Conservation (phyloP, 2,797 vertebrate genomes). For the Glyptemys insculpta region DNA sequence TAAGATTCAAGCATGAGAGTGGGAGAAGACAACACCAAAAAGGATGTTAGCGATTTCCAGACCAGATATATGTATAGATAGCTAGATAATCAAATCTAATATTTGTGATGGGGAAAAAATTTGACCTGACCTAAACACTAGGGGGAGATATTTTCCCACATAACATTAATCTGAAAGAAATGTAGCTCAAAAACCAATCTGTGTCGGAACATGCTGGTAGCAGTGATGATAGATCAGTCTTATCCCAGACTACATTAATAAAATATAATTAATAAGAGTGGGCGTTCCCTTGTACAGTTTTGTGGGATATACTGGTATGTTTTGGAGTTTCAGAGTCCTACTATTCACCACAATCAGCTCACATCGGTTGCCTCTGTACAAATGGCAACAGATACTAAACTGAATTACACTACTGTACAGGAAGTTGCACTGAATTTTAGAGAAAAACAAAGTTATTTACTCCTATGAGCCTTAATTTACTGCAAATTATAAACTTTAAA, state of each 20-base stretch:
- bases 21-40: not conserved
- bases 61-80: fast-evolving
- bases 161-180: not conserved
- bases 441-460: not conserved
- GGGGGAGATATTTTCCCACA: conserved; percentile 53
- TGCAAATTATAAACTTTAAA: not conserved
- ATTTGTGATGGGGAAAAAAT: fast-evolving
- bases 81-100: fast-evolving
- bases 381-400: not conserved
- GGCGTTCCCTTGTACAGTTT: not conserved
- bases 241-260: not conserved
- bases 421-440: not conserved
- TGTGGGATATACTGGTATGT: not conserved
- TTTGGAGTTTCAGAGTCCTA: not conserved
- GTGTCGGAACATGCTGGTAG: not conserved
- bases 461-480: not conserved
- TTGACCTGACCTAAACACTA: not conserved
- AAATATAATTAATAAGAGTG: conserved; percentile 43
- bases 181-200: not conserved
- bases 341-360: conserved; percentile 31
- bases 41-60: not conserved
- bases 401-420: conserved; percentile 23
- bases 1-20: not conserved
- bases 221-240: not conserved
- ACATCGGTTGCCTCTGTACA: conserved; percentile 29